phyloP scores from a whole-genome alignment of 2,797 vertebrate genomes.

The Sebastes glaucus region DNA sequence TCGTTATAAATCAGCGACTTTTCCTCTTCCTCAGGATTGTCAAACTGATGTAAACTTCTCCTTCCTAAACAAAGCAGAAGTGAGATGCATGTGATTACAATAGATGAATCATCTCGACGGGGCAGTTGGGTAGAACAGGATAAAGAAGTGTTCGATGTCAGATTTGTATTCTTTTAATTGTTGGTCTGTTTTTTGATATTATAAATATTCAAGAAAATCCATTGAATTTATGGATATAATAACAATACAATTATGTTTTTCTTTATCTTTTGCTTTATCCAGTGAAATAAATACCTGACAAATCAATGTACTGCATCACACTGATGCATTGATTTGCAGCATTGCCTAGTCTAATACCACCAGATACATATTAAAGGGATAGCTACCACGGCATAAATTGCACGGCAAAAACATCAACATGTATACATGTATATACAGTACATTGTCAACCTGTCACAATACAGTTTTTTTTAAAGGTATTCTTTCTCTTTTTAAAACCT shows the following conservation, averaged over 20 bases:
- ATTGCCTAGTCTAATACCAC: background rate
- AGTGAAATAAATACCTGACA: background rate
- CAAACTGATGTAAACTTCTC: conserved; percentile 82
- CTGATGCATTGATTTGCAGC: background rate
- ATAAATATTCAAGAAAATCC: background rate
- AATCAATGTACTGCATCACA: background rate
- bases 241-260: background rate
- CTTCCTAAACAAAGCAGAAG: conserved; percentile 75
- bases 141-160: background rate
- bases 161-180: background rate
- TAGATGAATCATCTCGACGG: background rate
- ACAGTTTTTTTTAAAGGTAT: background rate
- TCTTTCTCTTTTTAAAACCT: background rate
- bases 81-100: conserved; percentile 18
- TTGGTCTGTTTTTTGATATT: background rate
- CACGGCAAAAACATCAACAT: background rate
- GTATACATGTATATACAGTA: background rate
- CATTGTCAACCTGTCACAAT: background rate
- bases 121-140: background rate
- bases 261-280: background rate
- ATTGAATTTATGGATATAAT: background rate
- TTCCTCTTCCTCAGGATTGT: conserved; percentile 71
- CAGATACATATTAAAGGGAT: background rate
- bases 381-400: background rate
- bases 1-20: conserved; percentile 82